These are phyloP conservation scores for Drosophila eugracilis DNA, from an alignment of 1,140 invertebrate species.

Conservation along the genomic window DNA sequence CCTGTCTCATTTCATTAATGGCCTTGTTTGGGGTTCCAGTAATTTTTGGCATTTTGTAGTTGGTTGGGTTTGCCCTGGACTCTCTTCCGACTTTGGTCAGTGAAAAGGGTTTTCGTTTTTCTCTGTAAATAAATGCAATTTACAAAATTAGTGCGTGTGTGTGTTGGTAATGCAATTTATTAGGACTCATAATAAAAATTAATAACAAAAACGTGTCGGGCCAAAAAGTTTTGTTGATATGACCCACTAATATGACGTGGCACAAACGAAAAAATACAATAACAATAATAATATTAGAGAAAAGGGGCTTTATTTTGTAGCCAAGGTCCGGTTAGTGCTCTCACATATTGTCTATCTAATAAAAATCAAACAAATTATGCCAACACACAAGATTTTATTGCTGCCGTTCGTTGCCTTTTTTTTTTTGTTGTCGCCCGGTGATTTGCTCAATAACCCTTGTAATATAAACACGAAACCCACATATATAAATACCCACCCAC, in stretches of 20 bases:
- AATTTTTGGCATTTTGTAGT: conserved; percentile 25
- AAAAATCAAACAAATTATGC: conserved; percentile 84
- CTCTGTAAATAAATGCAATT: conserved; percentile 66
- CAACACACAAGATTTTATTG: conserved; percentile 79
- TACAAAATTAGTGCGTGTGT: conserved; percentile 62
- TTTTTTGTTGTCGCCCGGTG: conserved; percentile 60
- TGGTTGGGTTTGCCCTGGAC: neutral
- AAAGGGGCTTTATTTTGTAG: conserved; percentile 8
- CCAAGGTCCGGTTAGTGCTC: conserved; percentile 17
- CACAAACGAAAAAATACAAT: conserved; percentile 49
- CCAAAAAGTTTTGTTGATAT: conserved; percentile 17
- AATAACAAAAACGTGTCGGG: conserved; percentile 80
- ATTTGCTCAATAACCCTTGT: conserved; percentile 84
- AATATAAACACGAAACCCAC: conserved; percentile 71
- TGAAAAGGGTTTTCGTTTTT: conserved; percentile 45
- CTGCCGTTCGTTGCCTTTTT: conserved; percentile 34
- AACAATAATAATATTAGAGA: conserved; percentile 35
- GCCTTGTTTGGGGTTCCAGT: conserved; percentile 34
- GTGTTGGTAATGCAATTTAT: conserved; percentile 73
- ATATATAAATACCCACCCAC: conserved; percentile 22
- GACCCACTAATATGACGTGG: conserved; percentile 76
- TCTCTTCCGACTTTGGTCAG: conserved; percentile 5
- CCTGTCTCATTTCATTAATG: conserved; percentile 27
- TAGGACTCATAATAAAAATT: conserved; percentile 79
- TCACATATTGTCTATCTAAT: conserved; percentile 68